phyloP scores from a whole-genome alignment of 2,113 vertebrate species.

The Alethe castanea region DNA sequence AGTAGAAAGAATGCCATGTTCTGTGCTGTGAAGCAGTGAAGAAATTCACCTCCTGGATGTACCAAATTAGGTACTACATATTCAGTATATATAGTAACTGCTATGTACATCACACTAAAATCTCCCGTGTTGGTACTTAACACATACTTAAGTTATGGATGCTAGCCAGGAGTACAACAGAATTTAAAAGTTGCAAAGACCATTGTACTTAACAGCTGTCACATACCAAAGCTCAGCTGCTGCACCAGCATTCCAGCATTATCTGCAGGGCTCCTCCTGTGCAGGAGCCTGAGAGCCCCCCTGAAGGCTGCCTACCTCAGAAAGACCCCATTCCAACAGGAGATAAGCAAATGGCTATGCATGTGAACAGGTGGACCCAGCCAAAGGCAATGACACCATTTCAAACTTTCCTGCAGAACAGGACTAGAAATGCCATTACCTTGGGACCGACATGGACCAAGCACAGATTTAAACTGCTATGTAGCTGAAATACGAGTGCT shows the following conservation, averaged over 20 bases:
- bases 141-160: constrained; percentile 7
- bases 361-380: not conserved
- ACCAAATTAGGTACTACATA: not conserved
- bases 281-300: not conserved
- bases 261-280: not conserved
- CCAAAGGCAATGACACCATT: not conserved
- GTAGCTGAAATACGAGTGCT: not conserved
- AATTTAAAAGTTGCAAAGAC: not conserved
- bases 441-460: rapidly evolving
- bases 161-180: not conserved
- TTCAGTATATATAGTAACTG: constrained; percentile 2
- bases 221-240: constrained; percentile 24
- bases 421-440: not conserved
- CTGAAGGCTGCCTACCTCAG: not conserved
- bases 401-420: not conserved
- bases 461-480: not conserved
- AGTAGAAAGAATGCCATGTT: not conserved
- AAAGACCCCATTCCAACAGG: not conserved
- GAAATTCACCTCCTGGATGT: not conserved
- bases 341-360: not conserved
- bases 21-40: not conserved
- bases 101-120: not conserved
- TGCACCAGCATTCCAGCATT: constrained; percentile 33
- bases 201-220: constrained; percentile 28
- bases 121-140: not conserved